Evolutionary conservation across 2,113 vertebrate genomes (phyloP), one percentile per base, ranked within the genome.

Genomic region (Serilophus lunatus): DNA sequence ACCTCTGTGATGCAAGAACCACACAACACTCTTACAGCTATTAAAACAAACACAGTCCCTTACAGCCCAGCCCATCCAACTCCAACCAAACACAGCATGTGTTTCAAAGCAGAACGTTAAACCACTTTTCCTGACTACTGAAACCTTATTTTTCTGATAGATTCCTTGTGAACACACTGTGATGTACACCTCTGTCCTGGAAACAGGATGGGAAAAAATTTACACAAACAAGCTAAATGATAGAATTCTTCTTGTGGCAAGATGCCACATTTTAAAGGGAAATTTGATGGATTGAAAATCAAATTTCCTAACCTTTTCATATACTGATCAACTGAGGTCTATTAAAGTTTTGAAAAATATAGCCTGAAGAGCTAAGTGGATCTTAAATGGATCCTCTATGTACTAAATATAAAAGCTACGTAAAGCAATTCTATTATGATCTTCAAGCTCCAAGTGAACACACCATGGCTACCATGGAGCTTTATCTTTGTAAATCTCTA

Each of bases 271-370:
- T 76, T 44, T 24, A 49, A 33, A 45, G 23, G 47, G 76, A 75
- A 89, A 77, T 74, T 5, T 12, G 18, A 53, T 47, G 31, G 40
- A n/a, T 6, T 22, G 26, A 60, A 66, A 71, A 7, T 3, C 6
- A 19, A 11, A 42, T 36, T 82, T 79, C 76, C n/a, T 64, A 44
- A 60, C 17, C 28, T 90, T 82, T 76, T 50, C 25, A 17, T 24
- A 50, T 12, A n/a, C 22, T 42, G 14, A 40, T 45, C 71, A 76
- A 8, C 5, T 0, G 0, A 63, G 10, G 22, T 40, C 47, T 76
- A 20, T 26, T 29, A 69, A 11, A 7, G 26, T 4, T 20, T 83
- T 16, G 44, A 56, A 79, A 60, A 72, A 71, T 38, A 35, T 60
- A 79, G 2, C 33, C 47, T 49, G 16, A 75, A 63, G 6, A 47